Evolutionary conservation across 1,140 invertebrate genomes (phyloP).

Genomic region (Lordiphosa mommai): DNA sequence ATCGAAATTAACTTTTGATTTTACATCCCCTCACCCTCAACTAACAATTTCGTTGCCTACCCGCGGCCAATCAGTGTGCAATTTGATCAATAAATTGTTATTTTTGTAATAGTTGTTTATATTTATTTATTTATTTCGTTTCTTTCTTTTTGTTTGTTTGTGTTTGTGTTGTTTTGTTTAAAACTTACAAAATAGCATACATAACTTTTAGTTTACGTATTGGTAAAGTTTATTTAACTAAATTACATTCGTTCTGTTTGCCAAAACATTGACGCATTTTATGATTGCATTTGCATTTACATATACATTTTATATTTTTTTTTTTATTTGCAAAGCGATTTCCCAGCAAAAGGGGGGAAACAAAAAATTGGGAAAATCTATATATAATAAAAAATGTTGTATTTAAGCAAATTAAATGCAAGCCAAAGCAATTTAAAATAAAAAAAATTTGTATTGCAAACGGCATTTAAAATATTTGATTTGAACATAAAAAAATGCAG

Average conservation of each 20-base stretch:
- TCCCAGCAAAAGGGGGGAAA: conserved; percentile 12
- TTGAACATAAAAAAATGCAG: conserved; percentile 15
- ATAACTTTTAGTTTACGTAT: conserved; percentile 60
- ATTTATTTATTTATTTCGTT: conserved; percentile 55
- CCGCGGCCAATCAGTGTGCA: too few species aligned
- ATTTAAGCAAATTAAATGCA: conserved; percentile 39
- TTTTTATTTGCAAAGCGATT: conserved; percentile 15
- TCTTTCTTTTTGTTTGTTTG: conserved; percentile 13
- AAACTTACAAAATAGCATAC: conserved; percentile 67
- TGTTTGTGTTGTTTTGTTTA: conserved; percentile 3
- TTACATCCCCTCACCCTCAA: too few species aligned
- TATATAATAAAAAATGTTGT: not conserved
- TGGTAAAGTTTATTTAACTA: conserved; percentile 69
- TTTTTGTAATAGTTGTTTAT: conserved; percentile 26
- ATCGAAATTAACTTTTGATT: too few species aligned
- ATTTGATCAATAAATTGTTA: not conserved
- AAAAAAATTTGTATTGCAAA: conserved; percentile 33
- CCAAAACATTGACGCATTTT: conserved; percentile 56
- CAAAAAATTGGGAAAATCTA: too few species aligned
- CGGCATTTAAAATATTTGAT: conserved; percentile 40
- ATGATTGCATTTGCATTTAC: conserved; percentile 57
- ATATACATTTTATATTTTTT: conserved; percentile 23
- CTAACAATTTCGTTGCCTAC: too few species aligned
- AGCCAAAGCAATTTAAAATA: conserved; percentile 38
- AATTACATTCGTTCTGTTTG: conserved; percentile 71